Base-by-base conservation (phyloP, 1,140 invertebrate genomes). In the Hydropsyche tenuis region DNA sequence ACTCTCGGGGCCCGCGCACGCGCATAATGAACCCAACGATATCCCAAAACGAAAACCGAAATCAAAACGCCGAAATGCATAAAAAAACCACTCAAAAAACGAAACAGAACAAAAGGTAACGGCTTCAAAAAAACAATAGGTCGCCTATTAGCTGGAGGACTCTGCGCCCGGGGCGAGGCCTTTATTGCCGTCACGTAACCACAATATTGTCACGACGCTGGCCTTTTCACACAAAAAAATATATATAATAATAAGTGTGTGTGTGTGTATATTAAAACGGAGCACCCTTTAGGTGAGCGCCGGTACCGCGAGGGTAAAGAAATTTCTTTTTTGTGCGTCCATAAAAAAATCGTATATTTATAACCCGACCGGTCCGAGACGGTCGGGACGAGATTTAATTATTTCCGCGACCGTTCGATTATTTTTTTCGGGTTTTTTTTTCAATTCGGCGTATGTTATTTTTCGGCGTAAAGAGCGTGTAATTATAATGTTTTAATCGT, bases 111-210 rank as follows among this genome's bases (percentile, higher is more conserved):
- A 25, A 20, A 56, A 56, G 56, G 51, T 20, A 70, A 70, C 46
- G 18, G 23, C 30, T 70, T 37, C 68, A 25, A 70, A 68, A 53
- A 64, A 73, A 73, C 70, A 73, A 66, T 65, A 30, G 71, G 45
- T 16, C 30, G 71, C 71, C 71, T 73, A 73, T 73, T 73, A 73
- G 71, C 71, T 56, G 30, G 63, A 73, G 71, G 71, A 73, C 71
- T 65, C 27, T 11, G 60, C 63, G 16, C 66, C 12, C 71, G 30
- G 53, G 37, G 14, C 14, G 45, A 42, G 48, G 56, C 75, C 48
- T 73, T 76, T 76, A 72, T 76, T 51, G 42, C 75, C 65, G 75
- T 76, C 75, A 76, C 75, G 75, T 66, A 70, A 37, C 45, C 75
- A 46, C 48, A 76, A 76, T 43, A 76, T 71, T 76, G 75, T 76